Base-by-base conservation (phyloP, 2,113 vertebrate species). In the Hypocryptadius cinnamomeus region DNA sequence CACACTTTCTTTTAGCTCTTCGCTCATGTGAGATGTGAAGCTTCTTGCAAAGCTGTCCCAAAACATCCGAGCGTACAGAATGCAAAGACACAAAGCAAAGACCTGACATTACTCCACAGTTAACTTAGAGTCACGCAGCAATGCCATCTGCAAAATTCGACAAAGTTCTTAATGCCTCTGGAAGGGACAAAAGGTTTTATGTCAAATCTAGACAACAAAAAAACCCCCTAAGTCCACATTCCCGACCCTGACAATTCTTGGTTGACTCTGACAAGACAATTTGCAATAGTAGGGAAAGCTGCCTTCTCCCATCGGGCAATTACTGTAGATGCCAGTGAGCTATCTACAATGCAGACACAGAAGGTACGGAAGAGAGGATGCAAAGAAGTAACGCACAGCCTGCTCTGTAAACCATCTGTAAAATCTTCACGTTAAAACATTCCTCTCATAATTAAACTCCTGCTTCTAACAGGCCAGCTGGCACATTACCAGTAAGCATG, bases 21-120 rank as follows among this genome's bases (percentile, higher is more conserved):
- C 0, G 1, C 54, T 77, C 42, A 5, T 0, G 4, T 9, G 30
- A 56, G 31, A 37, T 4, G 25, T 1, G 20, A 28, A 65, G n/a
- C 24, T 65, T 60, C 59, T 48, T 16, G 45, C 56, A 51, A 77
- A 68, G 37, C 66, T 44, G 27, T 28, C 48, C 48, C 79, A 69
- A 35, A 79, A 30, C 37, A 57, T 35, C 24, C 40, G 23, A 27
- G 48, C 20, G 16, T 5, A 35, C 27, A 45, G 60, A 86, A 47
- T 0, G 8, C 61, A 45, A 44, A 3, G 1, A 20, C 14, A 13
- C 31, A 28, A 48, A 1, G 9, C 39, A 25, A 83, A 65, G 76
- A 56, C 31, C 48, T 31, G 71, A 76, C 37, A 10, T 14, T 13
- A 40, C 18, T 66, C 40, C 31, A 16, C 42, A 44, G 11, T 27